Conservation (phyloP, 2,113 vertebrate genomes). For the Cottus gobio region DNA sequence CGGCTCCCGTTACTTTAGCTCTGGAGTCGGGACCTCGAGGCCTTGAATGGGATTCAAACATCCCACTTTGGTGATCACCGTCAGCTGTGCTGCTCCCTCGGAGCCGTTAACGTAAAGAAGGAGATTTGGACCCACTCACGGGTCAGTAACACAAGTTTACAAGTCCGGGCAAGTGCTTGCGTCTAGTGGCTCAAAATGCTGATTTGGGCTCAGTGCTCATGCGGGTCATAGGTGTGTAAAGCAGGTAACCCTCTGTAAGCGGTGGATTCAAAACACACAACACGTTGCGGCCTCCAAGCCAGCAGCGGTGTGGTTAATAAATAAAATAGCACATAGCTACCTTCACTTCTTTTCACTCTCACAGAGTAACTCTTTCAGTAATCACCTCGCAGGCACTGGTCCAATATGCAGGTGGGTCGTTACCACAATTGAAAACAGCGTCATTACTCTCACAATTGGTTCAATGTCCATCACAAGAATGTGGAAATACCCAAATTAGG, state of each 20-base stretch:
- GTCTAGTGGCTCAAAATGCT: slow-evolving; percentile 22
- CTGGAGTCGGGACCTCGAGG: slow-evolving; percentile 47
- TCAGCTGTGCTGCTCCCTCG: slow-evolving; percentile 17
- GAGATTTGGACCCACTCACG: slow-evolving; percentile 11
- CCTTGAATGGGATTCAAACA: slow-evolving; percentile 49
- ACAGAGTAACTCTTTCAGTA: neutral
- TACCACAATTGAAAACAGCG: neutral
- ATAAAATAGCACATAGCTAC: neutral
- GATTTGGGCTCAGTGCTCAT: slow-evolving; percentile 51
- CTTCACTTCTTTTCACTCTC: neutral
- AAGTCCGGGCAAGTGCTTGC: slow-evolving; percentile 13
- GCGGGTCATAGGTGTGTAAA: slow-evolving; percentile 34
- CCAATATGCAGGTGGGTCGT: neutral
- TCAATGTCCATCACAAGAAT: neutral
- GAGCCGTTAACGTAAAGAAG: slow-evolving; percentile 26
- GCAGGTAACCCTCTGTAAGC: slow-evolving; percentile 8
- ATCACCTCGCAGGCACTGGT: slow-evolving; percentile 9
- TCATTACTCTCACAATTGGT: neutral
- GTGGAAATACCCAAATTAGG: neutral
- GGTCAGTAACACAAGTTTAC: slow-evolving; percentile 36
- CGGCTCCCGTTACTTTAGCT: slow-evolving; percentile 66
- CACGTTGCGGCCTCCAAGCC: neutral
- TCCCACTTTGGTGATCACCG: slow-evolving; percentile 36
- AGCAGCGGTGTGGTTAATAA: neutral
- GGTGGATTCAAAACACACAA: neutral